A percentile compares a stretch with the other conserved stretches of the same genome.
These are phyloP conservation scores for Metacarcinus magister DNA, from an alignment of 2,888 invertebrate species.

Conservation along the genomic window DNA sequence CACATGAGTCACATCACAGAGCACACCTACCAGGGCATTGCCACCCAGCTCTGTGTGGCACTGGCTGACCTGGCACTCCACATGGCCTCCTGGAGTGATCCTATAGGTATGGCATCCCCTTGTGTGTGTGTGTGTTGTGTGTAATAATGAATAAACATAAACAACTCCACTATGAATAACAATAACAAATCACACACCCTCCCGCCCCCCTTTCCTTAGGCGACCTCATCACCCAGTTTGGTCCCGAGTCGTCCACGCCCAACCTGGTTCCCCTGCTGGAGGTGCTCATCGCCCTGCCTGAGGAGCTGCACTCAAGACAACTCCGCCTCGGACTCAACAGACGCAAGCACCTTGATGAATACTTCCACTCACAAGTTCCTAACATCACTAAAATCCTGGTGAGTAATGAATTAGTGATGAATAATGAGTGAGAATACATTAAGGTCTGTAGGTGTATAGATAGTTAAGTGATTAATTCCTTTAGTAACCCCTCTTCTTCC, in stretches of 20 bases:
- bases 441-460: too few relatives aligned
- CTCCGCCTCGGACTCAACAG: conserved; percentile 94
- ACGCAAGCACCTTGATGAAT: conserved; percentile 92
- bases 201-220: conserved; percentile 41
- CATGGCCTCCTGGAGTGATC: conserved; percentile 96
- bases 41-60: conserved; percentile 96
- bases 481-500: neutral
- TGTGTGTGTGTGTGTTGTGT: neutral
- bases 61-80: conserved; percentile 96
- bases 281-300: conserved; percentile 94
- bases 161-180: neutral
- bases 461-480: too few relatives aligned
- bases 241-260: conserved; percentile 83
- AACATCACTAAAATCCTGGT: conserved; percentile 92
- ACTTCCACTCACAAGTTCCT: conserved; percentile 91
- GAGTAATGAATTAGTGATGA: too few relatives aligned
- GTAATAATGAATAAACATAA: neutral
- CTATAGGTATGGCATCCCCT: conserved; percentile 88
- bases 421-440: too few relatives aligned
- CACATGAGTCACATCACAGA: conserved; percentile 93
- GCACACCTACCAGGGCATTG: conserved; percentile 92
- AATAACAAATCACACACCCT: neutral
- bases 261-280: conserved; percentile 93
- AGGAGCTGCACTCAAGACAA: conserved; percentile 94
- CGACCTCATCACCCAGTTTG: conserved; percentile 80